Evolutionary conservation across 2,113 vertebrate species (phyloP), one percentile per base, ranked within the genome.

Genomic region (Oreamnos americanus): DNA sequence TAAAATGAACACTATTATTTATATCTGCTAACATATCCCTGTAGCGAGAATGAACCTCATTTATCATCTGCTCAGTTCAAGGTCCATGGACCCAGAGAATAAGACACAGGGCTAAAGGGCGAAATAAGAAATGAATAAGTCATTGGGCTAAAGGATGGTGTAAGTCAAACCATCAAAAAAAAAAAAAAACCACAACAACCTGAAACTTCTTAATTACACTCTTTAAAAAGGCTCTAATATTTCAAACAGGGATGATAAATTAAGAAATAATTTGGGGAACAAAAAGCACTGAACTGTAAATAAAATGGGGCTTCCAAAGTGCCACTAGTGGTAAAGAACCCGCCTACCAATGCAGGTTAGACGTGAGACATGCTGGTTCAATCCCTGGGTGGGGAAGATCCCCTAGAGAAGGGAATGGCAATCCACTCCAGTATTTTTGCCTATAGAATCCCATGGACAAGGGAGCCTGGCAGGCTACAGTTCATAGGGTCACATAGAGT

Each of bases 281-380:
- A 98, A 98, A 98, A 97, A 97, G 87, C 94, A 97, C 76, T 97
- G 91, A 98, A 96, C 95, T 98, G 86, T 94, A 98, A 98, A 98
- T 98, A 98, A 97, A 98, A 97, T 98, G 93, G 93, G 67, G 19
- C 67, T 39, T 74, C 67, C n/a, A n/a, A 74, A 36, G 67, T 39
- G n/a, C 10, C 19, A 25, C 36, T 23, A 39, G 19, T 39, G n/a
- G n/a, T 74, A 39, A 39, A 74, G 67, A 74, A 74, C n/a, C n/a
- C 2, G 10, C 19, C n/a, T 74, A 10, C n/a, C n/a, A 74, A 39
- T 74, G n/a, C n/a, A 39, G 19, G 67, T 74, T 39, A 74, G 67
- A 74, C 0, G 2, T 74, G n/a, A 74, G 67, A 74, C 67, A 5
- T 74, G 67, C 19, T 6, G n/a, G 10, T 71, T 71, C 0, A 5